Evolutionary conservation across 1,140 invertebrate genomes (phyloP), one percentile per base, ranked within the genome.

Genomic region (Tribolium madens): DNA sequence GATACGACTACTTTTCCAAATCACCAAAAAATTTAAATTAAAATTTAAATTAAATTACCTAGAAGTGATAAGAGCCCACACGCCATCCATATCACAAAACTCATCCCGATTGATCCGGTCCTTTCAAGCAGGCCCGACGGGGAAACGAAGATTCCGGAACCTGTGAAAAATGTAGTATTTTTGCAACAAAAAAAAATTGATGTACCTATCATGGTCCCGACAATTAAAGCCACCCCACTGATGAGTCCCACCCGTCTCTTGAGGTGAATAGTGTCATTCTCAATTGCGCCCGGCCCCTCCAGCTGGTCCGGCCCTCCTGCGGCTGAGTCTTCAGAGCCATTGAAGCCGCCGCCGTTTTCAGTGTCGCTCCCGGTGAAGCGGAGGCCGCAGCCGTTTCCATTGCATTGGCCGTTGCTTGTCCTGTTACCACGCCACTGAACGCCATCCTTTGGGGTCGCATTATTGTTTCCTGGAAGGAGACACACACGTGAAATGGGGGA

Each of bases 171-270:
- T 60, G 3, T 5, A 33, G 6, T 1, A 60, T 31, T 47, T 48
- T 73, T 31, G n/a, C n/a, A n/a, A n/a, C 14, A 64, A 12, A 60
- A 52, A 26, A 52, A 13, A 26, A 26, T 33, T 13, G 0, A 85
- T 87, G 89, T 86, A 94, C 93, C 95, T 83, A 97, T 96, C 95
- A 97, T 97, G 78, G 95, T 97, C 84, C 95, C 95, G 82, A 97
- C 95, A 88, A 97, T 97, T 95, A 97, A 91, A 95, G 95, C 95
- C 92, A 96, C 95, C 94, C 95, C 95, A 95, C 95, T 96, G 94
- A 96, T 91, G 93, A 97, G 95, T 94, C 95, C 96, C 92, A 98
- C 93, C 94, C 94, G 94, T 96, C 94, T 95, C 94, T 96, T 93
- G 95, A 96, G 94, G 94, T 96, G 93, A 96, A 96, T 90, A 96